A percentile compares a stretch with the other conserved stretches of the same genome.
Conservation (phyloP, 2,888 invertebrate genomes). For the Subacronicta megacephala region DNA sequence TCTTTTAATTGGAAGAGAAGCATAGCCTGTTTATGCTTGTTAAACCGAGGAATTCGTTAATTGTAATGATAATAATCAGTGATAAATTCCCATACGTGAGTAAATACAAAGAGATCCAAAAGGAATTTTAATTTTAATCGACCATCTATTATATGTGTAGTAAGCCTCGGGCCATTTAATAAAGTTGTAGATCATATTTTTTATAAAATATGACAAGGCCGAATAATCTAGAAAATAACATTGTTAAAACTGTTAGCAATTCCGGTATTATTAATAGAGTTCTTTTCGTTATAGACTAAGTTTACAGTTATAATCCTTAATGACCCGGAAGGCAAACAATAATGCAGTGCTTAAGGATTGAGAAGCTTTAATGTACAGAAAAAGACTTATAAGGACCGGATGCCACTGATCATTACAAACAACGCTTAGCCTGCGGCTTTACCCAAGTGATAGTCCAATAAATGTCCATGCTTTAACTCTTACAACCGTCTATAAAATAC, state of each 20-base stretch:
- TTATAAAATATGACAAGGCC: constrained; percentile 39
- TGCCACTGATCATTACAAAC: constrained; percentile 44
- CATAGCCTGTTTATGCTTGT: constrained; percentile 50
- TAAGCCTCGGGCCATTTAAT: constrained; percentile 1
- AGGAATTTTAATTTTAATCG: constrained; percentile 31
- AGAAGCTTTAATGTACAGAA: constrained; percentile 34
- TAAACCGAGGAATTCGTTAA: constrained; percentile 50
- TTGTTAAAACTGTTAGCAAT: constrained; percentile 18
- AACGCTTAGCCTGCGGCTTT: constrained; percentile 25
- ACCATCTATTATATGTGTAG: constrained; percentile 3
- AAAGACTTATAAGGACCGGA: constrained; percentile 38
- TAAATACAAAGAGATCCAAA: constrained; percentile 34
- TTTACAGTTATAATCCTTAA: constrained; percentile 48
- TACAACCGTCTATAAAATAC: constrained; percentile 19
- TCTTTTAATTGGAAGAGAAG: constrained; percentile 57
- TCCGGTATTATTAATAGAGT: constrained; percentile 17
- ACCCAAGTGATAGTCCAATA: constrained; percentile 31
- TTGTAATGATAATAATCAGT: constrained; percentile 54
- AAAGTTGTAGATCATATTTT: constrained; percentile 13
- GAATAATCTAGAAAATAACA: constrained; percentile 40
- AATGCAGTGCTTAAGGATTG: constrained; percentile 34
- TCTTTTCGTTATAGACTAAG: constrained; percentile 23
- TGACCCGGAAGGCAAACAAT: constrained; percentile 48
- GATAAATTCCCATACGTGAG: constrained; percentile 41
- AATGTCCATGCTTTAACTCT: constrained; percentile 21